Evolutionary conservation across 1,140 invertebrate species (phyloP), one percentile per base, ranked within the genome.

Genomic region (Halictus rubicundus): DNA sequence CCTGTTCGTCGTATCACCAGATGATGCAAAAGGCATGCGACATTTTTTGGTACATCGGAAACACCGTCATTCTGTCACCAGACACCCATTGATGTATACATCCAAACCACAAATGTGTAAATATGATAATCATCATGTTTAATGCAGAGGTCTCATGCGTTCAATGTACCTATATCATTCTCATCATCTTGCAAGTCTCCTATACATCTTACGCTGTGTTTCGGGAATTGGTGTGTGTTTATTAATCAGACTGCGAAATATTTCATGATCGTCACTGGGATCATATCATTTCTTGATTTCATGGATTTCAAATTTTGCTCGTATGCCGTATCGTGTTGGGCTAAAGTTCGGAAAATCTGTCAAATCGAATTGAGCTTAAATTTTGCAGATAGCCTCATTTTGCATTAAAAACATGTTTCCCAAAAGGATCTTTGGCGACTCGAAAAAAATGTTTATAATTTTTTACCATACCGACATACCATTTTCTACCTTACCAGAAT

Each of bases 31-130:
- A 69, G 68, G 80, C 83, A 86, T 85, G 79, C 72, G 54, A 68
- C 60, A 46, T 78, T 54, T 21, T 60, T 72, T 81, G 68, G 72
- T 78, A 77, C 57, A 54, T 76, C 32, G 83, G 79, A 72, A 74
- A 81, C 79, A 79, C 76, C 8, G 79, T 84, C 75, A 83, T 82
- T 87, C 75, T 84, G 80, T 78, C 78, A 78, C 68, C 39, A 57
- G 69, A 68, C 71, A 81, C 61, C 64, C 42, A 74, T 81, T 37
- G 60, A 61, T 81, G 72, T 77, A 27, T 49, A 46, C 19, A 54
- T n/a, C 46, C 49, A 25, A 65, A 54, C 64, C 54, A 32, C 3
- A 32, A 32, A 32, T 32, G 27, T 81, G 82, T 83, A 83, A 52
- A 83, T 85, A 80, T 0, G 64, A 70, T 52, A 65, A 85, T 80